A percentile compares a stretch with the other conserved stretches of the same genome.
phyloP scores from a whole-genome alignment of 2,113 vertebrate species.

The Sylvietta virens region DNA sequence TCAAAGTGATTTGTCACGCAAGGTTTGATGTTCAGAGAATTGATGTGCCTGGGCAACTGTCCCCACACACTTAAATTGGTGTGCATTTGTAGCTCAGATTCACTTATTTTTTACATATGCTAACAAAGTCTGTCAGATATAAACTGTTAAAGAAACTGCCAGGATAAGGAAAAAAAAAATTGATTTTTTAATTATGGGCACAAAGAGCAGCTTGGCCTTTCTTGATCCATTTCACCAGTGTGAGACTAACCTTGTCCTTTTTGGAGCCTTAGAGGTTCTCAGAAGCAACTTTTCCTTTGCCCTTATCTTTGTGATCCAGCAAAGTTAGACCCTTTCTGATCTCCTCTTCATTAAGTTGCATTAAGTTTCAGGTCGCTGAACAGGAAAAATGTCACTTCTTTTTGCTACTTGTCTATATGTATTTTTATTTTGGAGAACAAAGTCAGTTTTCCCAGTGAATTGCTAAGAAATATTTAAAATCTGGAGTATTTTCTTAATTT shows the following conservation, averaged over 20 bases:
- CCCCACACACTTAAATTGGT: not conserved
- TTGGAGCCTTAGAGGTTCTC: not conserved
- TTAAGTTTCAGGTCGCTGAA: not conserved
- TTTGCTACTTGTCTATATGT: not conserved
- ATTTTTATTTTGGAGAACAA: not conserved
- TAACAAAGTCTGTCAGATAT: not conserved
- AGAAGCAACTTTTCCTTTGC: not conserved
- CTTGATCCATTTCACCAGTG: not conserved
- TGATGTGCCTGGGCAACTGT: not conserved
- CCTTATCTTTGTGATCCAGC: not conserved
- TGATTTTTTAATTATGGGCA: not conserved
- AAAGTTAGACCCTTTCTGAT: not conserved
- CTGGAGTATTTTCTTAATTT: not conserved
- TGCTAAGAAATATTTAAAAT: not conserved
- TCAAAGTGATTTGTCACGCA: not conserved
- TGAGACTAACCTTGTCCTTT: not conserved
- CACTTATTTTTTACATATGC: not conserved
- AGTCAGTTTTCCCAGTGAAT: not conserved
- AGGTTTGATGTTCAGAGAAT: not conserved
- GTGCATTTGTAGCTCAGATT: not conserved
- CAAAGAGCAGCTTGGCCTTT: not conserved
- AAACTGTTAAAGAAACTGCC: not conserved
- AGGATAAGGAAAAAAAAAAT: not conserved
- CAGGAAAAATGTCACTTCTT: not conserved
- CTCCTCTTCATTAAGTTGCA: not conserved